These are phyloP conservation scores for Nemotelus nigrinus DNA, from an alignment of 2,888 invertebrate genomes.

Conservation along the genomic window DNA sequence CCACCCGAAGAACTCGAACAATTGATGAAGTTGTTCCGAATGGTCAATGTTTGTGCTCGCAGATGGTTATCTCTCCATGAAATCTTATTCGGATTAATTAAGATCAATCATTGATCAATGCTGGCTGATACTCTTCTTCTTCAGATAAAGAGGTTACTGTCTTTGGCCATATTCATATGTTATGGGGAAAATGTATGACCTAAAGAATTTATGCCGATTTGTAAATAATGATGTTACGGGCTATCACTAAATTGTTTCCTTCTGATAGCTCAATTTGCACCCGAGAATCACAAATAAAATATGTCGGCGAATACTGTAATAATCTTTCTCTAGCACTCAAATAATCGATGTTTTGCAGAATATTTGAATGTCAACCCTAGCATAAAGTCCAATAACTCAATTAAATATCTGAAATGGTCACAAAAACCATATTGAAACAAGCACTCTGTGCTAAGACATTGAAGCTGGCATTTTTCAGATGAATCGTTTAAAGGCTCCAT, in stretches of 20 bases:
- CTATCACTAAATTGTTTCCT: background rate
- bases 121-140: too few species aligned
- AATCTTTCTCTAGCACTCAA: too few species aligned
- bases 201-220: too few species aligned
- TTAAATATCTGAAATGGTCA: background rate
- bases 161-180: too few species aligned
- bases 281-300: background rate
- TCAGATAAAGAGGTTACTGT: too few species aligned
- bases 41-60: conserved; percentile 13
- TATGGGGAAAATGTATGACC: too few species aligned
- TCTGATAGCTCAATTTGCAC: background rate
- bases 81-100: conserved; percentile 46
- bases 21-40: conserved; percentile 49
- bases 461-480: background rate
- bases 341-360: background rate
- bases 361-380: background rate
- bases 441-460: conserved; percentile 11
- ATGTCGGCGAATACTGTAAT: too few species aligned
- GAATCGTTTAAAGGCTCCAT: background rate
- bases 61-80: conserved; percentile 39
- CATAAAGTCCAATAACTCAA: conserved; percentile 22
- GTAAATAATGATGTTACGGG: too few species aligned
- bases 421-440: conserved; percentile 22
- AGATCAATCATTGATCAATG: conserved; percentile 22
- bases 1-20: conserved; percentile 46